These are phyloP conservation scores for Syngnathus floridae DNA, from an alignment of 2,113 vertebrate genomes.

Conservation along the genomic window DNA sequence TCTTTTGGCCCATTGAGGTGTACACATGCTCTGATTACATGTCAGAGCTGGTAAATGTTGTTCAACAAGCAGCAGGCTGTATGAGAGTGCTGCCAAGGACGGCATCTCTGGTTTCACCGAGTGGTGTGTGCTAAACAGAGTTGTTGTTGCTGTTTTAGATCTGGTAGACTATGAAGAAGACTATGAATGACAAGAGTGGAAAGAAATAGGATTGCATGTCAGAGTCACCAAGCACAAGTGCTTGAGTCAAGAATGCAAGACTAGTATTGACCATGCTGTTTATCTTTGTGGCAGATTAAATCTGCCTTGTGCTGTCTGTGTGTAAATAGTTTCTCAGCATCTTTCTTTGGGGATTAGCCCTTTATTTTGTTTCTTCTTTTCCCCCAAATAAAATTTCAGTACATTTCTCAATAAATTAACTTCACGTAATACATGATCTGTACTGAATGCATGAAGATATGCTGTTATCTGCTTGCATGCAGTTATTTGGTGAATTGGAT, in stretches of 20 bases:
- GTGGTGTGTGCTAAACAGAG: constrained; percentile 32
- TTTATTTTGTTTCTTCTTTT: constrained; percentile 6
- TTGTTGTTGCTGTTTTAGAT: constrained; percentile 18
- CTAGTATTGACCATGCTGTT: constrained; percentile 29
- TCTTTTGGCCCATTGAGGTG: constrained; percentile 21
- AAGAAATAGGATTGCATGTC: constrained; percentile 45
- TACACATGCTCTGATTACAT: constrained; percentile 50
- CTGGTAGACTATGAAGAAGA: constrained; percentile 16
- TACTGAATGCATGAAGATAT: too few species aligned
- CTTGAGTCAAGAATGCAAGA: constrained; percentile 24
- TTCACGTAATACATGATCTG: too few species aligned
- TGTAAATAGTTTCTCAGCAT: neutral
- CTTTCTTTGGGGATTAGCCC: constrained; percentile 1
- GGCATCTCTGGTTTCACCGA: constrained; percentile 20
- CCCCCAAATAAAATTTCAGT: constrained; percentile 2
- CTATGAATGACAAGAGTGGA: constrained; percentile 39
- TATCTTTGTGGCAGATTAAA: constrained; percentile 33
- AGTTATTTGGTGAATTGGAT: too few species aligned
- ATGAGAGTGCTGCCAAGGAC: constrained; percentile 9
- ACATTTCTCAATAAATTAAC: neutral
- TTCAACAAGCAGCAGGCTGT: constrained; percentile 22
- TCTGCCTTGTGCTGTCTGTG: constrained; percentile 19
- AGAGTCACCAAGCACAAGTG: constrained; percentile 22
- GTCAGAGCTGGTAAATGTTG: constrained; percentile 55
- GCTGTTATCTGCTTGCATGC: too few species aligned